These are phyloP conservation scores for Pachyseris speciosa DNA, from an alignment of 64 coral and sea anemone genomes.

Conservation along the genomic window DNA sequence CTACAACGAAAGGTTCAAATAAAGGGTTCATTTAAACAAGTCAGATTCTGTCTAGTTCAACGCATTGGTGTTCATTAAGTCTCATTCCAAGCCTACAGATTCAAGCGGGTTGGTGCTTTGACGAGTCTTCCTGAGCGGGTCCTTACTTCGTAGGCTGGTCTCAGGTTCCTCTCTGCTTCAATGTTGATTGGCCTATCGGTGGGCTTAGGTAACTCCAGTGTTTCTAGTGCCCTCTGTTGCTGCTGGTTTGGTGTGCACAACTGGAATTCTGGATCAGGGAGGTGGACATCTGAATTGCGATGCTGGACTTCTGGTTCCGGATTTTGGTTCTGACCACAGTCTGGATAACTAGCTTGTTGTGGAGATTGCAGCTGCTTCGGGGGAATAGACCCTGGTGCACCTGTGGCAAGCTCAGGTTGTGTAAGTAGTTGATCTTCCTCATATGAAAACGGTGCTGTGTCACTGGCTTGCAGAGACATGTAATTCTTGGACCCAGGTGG, in stretches of 20 bases:
- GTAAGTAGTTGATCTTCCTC: neutral
- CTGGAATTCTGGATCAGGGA: neutral
- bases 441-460: slow-evolving; percentile 1
- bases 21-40: neutral
- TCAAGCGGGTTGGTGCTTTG: slow-evolving; percentile 13
- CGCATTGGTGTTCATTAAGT: neutral
- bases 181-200: slow-evolving; percentile 11
- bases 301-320: neutral
- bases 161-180: neutral
- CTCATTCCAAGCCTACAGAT: neutral
- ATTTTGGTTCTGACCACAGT: neutral
- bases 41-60: neutral
- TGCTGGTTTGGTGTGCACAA: neutral
- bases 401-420: neutral
- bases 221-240: neutral
- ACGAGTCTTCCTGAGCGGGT: slow-evolving; percentile 21
- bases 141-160: too few species aligned
- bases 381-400: neutral
- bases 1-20: too few species aligned
- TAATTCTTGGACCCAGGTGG: slow-evolving; percentile 6
- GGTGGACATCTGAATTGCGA: neutral
- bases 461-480: slow-evolving; percentile 8
- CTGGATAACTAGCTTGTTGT: neutral
- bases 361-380: neutral
- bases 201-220: neutral